These are phyloP conservation scores for Lomographa bimaculata DNA, from an alignment of 2,888 invertebrate genomes.

Conservation along the genomic window DNA sequence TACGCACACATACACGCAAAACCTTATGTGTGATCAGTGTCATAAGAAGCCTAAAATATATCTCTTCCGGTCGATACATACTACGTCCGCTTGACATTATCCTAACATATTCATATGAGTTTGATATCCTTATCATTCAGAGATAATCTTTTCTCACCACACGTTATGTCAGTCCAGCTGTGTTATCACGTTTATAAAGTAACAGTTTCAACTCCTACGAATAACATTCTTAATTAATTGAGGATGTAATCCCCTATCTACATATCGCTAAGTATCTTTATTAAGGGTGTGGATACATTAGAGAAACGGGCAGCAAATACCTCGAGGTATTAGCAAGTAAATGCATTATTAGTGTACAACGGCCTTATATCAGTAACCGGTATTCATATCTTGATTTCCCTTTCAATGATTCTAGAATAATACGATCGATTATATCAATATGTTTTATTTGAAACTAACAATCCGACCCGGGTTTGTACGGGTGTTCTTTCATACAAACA, in stretches of 20 bases:
- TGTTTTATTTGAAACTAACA: no score
- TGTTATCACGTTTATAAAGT: slow-evolving; percentile 18
- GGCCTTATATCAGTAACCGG: slow-evolving; percentile 21
- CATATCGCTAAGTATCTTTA: slow-evolving; percentile 5
- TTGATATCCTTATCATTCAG: slow-evolving; percentile 11
- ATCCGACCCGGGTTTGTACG: no score
- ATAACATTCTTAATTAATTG: slow-evolving; percentile 32
- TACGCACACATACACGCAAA: no score
- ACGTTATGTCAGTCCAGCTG: slow-evolving; percentile 6
- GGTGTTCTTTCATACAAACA: no score
- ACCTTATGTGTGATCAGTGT: no score
- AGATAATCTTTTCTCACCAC: slow-evolving; percentile 5
- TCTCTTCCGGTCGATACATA: no score
- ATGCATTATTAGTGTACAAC: slow-evolving; percentile 35
- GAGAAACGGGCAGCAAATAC: slow-evolving; percentile 8
- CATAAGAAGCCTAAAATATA: no score
- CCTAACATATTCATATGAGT: slow-evolving; percentile 1
- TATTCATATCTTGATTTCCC: slow-evolving; percentile 37
- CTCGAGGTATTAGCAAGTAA: slow-evolving; percentile 30
- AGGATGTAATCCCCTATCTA: slow-evolving; percentile 30
- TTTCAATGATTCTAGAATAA: slow-evolving; percentile 35
- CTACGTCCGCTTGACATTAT: background rate
- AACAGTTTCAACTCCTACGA: slow-evolving; percentile 18
- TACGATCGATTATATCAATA: no score
- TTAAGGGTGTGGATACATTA: slow-evolving; percentile 20